phyloP scores from a whole-genome alignment of 2,113 vertebrate genomes.

The Burhinus oedicnemus region DNA sequence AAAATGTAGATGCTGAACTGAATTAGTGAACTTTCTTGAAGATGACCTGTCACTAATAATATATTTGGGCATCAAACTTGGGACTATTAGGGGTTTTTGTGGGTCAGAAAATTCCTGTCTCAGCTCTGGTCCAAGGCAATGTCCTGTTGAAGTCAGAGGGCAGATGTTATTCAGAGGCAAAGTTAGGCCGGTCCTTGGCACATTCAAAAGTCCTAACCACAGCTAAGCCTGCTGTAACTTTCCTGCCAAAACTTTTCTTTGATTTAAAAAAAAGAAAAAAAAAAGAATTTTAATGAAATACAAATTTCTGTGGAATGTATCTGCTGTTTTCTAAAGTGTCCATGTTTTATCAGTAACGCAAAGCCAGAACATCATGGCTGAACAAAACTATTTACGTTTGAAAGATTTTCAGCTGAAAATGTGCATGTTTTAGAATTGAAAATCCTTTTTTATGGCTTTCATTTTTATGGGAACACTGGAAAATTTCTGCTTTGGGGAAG shows the following conservation, averaged over 20 bases:
- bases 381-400: constrained; percentile 33
- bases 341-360: background rate
- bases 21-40: background rate
- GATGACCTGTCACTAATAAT: background rate
- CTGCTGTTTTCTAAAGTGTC: background rate
- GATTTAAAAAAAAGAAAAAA: background rate
- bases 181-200: background rate
- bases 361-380: constrained; percentile 22
- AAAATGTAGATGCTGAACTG: background rate
- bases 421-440: constrained; percentile 53
- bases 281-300: background rate
- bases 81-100: background rate
- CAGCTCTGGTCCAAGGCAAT: background rate
- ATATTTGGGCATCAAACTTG: background rate
- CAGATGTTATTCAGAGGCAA: background rate
- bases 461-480: constrained; percentile 53
- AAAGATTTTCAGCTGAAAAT: constrained; percentile 49
- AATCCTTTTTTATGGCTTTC: constrained; percentile 50
- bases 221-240: background rate
- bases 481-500: constrained; percentile 33
- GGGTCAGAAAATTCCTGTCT: background rate
- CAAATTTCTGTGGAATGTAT: constrained; percentile 13
- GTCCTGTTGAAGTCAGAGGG: background rate
- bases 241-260: background rate
- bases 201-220: background rate